Conservation (phyloP, 2,888 invertebrate species). For the Diaphora mendica region DNA sequence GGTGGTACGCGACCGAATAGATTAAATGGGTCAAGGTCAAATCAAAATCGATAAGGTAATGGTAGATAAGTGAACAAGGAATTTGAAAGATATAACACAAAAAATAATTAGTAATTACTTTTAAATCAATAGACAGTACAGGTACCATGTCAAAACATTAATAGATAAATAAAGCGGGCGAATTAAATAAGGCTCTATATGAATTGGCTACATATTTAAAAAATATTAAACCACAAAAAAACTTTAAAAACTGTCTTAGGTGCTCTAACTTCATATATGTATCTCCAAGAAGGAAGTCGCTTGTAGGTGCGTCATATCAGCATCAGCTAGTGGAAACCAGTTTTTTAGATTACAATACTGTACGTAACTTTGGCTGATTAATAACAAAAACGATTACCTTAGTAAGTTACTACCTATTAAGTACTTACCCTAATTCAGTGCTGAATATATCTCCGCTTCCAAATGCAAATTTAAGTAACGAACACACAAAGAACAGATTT, state of each 20-base stretch:
- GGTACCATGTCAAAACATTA: not conserved
- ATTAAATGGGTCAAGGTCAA: slow-evolving; percentile 67
- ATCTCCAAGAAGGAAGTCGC: slow-evolving; percentile 54
- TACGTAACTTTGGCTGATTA: not conserved
- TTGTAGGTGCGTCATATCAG: slow-evolving; percentile 27
- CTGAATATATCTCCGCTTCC: slow-evolving; percentile 12
- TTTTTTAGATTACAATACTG: slow-evolving; percentile 6
- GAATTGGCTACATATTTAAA: not conserved
- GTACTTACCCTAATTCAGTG: slow-evolving; percentile 25
- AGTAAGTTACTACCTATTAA: not conserved
- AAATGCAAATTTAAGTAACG: not conserved
- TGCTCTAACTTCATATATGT: slow-evolving; percentile 8
- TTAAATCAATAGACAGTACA: not conserved
- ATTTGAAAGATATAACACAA: slow-evolving; percentile 28
- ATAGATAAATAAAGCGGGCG: not conserved
- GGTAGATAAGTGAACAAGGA: slow-evolving; percentile 30
- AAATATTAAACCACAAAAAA: not conserved
- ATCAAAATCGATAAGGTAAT: slow-evolving; percentile 60
- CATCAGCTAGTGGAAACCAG: slow-evolving; percentile 1
- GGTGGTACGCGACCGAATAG: slow-evolving; percentile 37
- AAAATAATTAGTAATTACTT: not conserved
- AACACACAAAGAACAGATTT: slow-evolving; percentile 9
- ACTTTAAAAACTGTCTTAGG: not conserved
- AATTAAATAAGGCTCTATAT: not conserved
- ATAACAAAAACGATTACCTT: not conserved